Evolutionary conservation across 2,113 vertebrate genomes (phyloP).

Genomic region (Thryonomys swinderianus): DNA sequence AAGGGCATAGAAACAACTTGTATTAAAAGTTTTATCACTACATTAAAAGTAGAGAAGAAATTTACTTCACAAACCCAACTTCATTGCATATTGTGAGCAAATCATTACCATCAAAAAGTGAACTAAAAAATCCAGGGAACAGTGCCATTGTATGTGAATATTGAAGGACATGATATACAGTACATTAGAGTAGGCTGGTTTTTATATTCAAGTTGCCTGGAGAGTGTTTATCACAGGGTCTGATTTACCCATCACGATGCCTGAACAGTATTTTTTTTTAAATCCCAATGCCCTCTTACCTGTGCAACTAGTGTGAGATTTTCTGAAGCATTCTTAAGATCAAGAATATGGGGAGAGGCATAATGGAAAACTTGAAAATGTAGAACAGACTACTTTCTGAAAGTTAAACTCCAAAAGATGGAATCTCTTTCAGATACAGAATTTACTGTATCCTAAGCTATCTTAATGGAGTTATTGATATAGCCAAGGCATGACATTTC

Average conservation of each 20-base stretch:
- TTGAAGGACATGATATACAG: neutral
- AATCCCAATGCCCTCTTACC: neutral
- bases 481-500: neutral
- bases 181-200: neutral
- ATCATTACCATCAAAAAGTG: constrained; percentile 2
- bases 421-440: neutral
- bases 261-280: neutral
- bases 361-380: neutral
- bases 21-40: neutral
- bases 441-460: neutral
- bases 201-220: neutral
- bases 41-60: constrained; percentile 30
- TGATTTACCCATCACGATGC: neutral
- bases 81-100: constrained; percentile 25
- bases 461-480: neutral
- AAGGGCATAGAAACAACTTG: constrained; percentile 7
- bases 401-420: neutral
- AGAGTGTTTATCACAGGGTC: neutral
- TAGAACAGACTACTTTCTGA: neutral
- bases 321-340: neutral
- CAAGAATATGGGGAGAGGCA: neutral
- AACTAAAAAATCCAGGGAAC: neutral
- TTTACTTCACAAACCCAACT: constrained; percentile 8
- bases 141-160: neutral
- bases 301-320: neutral